Evolutionary conservation across 2,888 invertebrate species (phyloP).

Genomic region (Watsonalla cultraria): DNA sequence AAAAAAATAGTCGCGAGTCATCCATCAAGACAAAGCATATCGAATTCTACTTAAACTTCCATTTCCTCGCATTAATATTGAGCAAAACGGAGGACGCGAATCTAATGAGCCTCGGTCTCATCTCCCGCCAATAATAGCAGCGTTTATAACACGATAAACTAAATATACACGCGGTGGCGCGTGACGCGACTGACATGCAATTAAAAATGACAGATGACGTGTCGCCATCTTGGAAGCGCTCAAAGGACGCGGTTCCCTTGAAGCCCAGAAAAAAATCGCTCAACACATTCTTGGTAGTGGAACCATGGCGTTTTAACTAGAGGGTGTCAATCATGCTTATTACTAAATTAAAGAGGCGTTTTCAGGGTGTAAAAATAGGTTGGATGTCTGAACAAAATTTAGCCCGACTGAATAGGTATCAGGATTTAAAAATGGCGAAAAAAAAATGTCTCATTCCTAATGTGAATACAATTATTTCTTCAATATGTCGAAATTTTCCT

Average conservation of each 20-base stretch:
- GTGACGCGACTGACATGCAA: slow-evolving; percentile 66
- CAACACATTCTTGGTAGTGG: slow-evolving; percentile 58
- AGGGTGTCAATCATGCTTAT: slow-evolving; percentile 44
- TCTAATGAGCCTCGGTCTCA: slow-evolving; percentile 44
- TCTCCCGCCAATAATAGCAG: slow-evolving; percentile 49
- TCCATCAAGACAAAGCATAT: neutral
- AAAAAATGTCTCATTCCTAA: no score
- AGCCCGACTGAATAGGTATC: no score
- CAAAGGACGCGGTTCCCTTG: slow-evolving; percentile 45
- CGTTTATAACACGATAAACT: slow-evolving; percentile 74
- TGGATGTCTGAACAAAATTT: neutral
- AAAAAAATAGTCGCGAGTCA: neutral
- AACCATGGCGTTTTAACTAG: slow-evolving; percentile 40
- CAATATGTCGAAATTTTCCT: no score
- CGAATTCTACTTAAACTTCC: neutral
- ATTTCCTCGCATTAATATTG: slow-evolving; percentile 6
- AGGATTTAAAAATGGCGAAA: no score
- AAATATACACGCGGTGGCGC: slow-evolving; percentile 68
- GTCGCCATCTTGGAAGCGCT: slow-evolving; percentile 59
- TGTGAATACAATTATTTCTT: no score
- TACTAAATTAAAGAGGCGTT: slow-evolving; percentile 19
- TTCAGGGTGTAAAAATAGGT: slow-evolving; percentile 16
- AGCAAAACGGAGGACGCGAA: slow-evolving; percentile 35
- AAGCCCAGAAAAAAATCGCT: slow-evolving; percentile 42
- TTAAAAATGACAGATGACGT: slow-evolving; percentile 75